Percentiles rank a stretch among this genome's conserved stretches.
Evolutionary conservation across 2,797 vertebrate species (phyloP).

Genomic region (Stomatorhinus walkeri): DNA sequence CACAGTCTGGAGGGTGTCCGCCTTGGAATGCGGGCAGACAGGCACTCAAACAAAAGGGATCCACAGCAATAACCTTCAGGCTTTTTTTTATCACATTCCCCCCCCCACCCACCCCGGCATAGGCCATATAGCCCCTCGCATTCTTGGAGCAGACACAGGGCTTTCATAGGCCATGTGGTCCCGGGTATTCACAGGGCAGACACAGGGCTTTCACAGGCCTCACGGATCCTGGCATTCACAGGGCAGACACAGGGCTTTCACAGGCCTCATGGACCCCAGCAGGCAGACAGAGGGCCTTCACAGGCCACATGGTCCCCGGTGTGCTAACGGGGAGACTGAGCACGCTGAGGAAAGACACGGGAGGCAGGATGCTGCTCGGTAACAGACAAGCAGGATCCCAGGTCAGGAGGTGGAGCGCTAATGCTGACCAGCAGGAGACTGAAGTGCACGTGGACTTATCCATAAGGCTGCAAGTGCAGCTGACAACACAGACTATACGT

Average conservation of each 20-base stretch:
- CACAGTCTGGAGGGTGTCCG: background rate
- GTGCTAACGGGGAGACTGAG: background rate
- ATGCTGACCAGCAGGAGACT: background rate
- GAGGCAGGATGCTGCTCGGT: background rate
- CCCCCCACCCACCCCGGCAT: background rate
- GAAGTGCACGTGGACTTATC: background rate
- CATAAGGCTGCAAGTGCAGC: background rate
- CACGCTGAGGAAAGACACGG: background rate
- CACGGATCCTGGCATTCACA: background rate
- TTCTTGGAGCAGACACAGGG: background rate
- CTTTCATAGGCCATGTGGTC: background rate
- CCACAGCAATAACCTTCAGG: background rate
- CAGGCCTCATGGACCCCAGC: background rate
- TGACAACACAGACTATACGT: background rate
- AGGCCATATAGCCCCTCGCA: background rate
- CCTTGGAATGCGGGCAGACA: background rate
- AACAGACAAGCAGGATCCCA: background rate
- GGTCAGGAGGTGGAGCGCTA: background rate
- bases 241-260: background rate
- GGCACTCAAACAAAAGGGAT: background rate
- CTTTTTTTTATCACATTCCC: no score
- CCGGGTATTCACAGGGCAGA: background rate
- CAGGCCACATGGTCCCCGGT: background rate
- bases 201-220: background rate
- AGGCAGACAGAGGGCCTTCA: background rate